Evolutionary conservation across 2,113 vertebrate species (phyloP), one percentile per base, ranked within the genome.

Genomic region (Albula glossodonta): DNA sequence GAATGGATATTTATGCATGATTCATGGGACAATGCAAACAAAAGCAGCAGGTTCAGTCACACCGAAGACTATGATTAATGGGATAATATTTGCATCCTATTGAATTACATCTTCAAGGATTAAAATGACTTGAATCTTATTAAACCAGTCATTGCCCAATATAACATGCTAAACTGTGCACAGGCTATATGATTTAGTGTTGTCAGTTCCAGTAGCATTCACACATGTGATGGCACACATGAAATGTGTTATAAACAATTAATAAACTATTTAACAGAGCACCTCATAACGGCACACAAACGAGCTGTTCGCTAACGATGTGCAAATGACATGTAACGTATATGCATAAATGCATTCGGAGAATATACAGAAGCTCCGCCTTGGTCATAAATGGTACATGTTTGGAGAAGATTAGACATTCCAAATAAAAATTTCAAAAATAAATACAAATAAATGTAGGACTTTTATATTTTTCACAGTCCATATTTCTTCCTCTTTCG

Each of bases 31-130:
- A 66, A 66, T 19, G 48, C 22, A 81, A 25, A 81, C 19, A 52
- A 52, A 51, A 81, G 3, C 51, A 81, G 49, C 70, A 74, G 70
- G 31, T 74, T 74, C 4, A n/a, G 12, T n/a, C 25, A 51, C 19
- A 51, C 1, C 15, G 50, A 53, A 51, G 49, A 52, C 51, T n/a
- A 19, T 81, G 50, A 81, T 48, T 25, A 53, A 52, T 81, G 51
- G 12, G 51, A 81, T 19, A 52, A 52, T 10, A 52, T 51, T 51
- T 8, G 25, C 49, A 81, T 52, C 53, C 19, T 51, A 51, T 53
- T 81, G 25, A 53, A 81, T 81, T 51, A n/a, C 80, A 81, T 81
- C 22, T 81, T 81, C 9, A 11, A 51, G 19, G 51, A 81, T 51
- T n/a, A 53, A 81, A 81, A 81, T 51, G 50, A n/a, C 50, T 81